Evolutionary conservation across 1,140 invertebrate species (phyloP).

Genomic region (Drosophila sucinea): DNA sequence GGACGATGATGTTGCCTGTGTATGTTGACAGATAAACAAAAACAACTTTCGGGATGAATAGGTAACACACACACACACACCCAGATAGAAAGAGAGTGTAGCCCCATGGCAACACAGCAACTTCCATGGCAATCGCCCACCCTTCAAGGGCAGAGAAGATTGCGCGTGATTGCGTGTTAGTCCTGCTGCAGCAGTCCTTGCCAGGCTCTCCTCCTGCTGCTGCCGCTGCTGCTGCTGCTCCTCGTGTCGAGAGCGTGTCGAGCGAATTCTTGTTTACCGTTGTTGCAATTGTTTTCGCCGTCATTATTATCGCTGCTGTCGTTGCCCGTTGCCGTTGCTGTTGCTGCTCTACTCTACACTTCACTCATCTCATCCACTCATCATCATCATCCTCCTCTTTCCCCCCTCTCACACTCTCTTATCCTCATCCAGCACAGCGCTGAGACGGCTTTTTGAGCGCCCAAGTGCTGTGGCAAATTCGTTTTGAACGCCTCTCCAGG

Average conservation of each 20-base stretch:
- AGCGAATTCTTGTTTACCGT: constrained; percentile 77
- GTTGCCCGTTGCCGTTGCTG: constrained; percentile 17
- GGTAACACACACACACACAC: constrained; percentile 50
- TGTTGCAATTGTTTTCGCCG: constrained; percentile 77
- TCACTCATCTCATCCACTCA: constrained; percentile 38
- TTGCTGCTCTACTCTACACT: constrained; percentile 22
- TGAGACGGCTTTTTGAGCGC: constrained; percentile 68
- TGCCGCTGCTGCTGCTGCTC: constrained; percentile 26
- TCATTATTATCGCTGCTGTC: constrained; percentile 72
- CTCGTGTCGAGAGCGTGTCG: constrained; percentile 72
- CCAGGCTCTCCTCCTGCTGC: constrained; percentile 25
- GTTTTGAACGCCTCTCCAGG: constrained; percentile 74
- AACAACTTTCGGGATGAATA: constrained; percentile 73
- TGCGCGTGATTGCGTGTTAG: constrained; percentile 70
- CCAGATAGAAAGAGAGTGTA: constrained; percentile 45
- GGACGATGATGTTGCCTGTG: constrained; percentile 60
- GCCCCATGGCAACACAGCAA: constrained; percentile 75
- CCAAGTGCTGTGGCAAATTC: constrained; percentile 81
- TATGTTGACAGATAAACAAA: constrained; percentile 80
- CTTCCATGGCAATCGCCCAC: constrained; percentile 10
- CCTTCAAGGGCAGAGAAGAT: constrained; percentile 15
- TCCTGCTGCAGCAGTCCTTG: constrained; percentile 43
- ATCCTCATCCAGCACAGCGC: constrained; percentile 23
- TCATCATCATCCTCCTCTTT: constrained; percentile 34
- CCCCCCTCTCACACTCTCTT: constrained; percentile 39